Percentiles rank a stretch among this genome's conserved stretches.
Evolutionary conservation across 2,113 vertebrate genomes (phyloP).

Genomic region (Pampusana beccarii): DNA sequence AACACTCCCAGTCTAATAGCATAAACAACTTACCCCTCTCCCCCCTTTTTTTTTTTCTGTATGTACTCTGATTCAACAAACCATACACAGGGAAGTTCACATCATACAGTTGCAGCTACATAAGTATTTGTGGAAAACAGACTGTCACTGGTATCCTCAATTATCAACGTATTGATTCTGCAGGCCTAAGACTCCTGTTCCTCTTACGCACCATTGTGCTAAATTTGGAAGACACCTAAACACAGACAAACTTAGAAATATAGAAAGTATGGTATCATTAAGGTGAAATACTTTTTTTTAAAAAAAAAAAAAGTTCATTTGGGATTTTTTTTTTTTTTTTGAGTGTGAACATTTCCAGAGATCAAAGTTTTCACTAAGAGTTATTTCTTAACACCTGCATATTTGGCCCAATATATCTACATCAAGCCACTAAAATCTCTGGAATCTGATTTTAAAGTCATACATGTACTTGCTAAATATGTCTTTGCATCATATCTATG

Average conservation of each 20-base stretch:
- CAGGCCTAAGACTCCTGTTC: neutral
- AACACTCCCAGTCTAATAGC: neutral
- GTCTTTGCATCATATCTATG: neutral
- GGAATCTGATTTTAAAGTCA: neutral
- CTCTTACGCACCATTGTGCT: neutral
- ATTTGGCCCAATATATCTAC: neutral
- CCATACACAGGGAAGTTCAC: neutral
- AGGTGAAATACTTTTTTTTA: neutral
- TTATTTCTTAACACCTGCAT: neutral
- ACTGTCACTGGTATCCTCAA: neutral
- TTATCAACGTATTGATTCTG: neutral
- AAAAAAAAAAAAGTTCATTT: neutral
- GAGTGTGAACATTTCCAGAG: neutral
- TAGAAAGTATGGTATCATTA: neutral
- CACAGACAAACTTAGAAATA: neutral
- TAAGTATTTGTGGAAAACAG: neutral
- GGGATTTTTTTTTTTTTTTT: neutral
- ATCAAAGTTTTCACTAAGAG: neutral
- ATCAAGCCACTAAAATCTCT: neutral
- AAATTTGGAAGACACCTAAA: neutral
- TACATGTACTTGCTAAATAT: neutral
- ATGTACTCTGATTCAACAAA: neutral
- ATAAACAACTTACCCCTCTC: neutral
- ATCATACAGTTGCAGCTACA: neutral
- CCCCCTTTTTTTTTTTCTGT: neutral